These are phyloP conservation scores for Microcebus griseorufus DNA, from an alignment of 2,113 vertebrate genomes.

Conservation along the genomic window DNA sequence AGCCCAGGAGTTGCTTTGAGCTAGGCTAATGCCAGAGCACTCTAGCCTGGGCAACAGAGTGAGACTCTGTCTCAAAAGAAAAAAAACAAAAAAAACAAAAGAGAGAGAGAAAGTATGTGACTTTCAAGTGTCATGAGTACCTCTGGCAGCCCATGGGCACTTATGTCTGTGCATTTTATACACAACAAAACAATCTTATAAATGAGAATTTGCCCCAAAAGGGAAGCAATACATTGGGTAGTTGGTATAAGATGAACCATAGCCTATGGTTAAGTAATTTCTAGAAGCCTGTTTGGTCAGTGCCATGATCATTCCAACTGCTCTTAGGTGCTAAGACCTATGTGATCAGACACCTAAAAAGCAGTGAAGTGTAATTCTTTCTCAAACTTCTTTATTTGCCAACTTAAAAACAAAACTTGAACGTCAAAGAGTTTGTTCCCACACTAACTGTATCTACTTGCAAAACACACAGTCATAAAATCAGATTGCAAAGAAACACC, in stretches of 20 bases:
- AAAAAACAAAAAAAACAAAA: too few species aligned
- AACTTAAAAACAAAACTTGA: not conserved
- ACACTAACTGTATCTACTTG: not conserved
- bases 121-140: not conserved
- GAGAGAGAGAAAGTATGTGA: not conserved
- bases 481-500: constrained; percentile 18
- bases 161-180: not conserved
- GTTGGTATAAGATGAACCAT: not conserved
- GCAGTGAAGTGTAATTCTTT: not conserved
- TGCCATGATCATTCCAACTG: not conserved
- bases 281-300: not conserved
- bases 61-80: too few species aligned
- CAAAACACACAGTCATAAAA: constrained; percentile 39
- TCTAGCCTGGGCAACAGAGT: too few species aligned
- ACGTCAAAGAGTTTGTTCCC: constrained; percentile 27
- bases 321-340: not conserved
- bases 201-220: constrained; percentile 34
- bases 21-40: too few species aligned
- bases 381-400: not conserved
- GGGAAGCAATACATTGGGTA: not conserved
- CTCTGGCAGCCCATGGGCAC: not conserved
- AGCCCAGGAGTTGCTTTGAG: too few species aligned
- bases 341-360: not conserved
- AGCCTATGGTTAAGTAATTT: not conserved
- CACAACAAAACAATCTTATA: not conserved